These are phyloP conservation scores for Drosophila setifemur DNA, from an alignment of 1,140 invertebrate genomes.

Conservation along the genomic window DNA sequence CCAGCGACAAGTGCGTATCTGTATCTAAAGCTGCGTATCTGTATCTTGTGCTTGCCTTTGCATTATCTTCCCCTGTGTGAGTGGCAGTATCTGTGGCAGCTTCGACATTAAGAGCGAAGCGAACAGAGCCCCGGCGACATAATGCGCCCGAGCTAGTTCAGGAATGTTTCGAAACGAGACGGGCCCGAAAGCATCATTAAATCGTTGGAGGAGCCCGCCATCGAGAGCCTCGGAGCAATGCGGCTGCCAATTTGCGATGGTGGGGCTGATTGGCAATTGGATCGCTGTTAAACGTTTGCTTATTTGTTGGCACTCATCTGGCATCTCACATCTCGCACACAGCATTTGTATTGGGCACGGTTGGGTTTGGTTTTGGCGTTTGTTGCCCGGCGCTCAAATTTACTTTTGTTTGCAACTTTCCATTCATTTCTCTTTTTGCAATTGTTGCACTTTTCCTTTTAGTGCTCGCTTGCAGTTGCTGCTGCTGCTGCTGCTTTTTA, in stretches of 20 bases:
- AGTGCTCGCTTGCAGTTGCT: conserved; percentile 54
- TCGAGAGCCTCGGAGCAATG: conserved; percentile 28
- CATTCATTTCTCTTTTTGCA: conserved; percentile 70
- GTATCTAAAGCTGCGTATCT: conserved; percentile 25
- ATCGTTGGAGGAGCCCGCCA: conserved; percentile 10
- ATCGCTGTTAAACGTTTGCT: conserved; percentile 55
- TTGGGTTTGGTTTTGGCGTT: background rate
- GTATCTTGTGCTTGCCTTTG: background rate
- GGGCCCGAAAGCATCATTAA: conserved; percentile 37
- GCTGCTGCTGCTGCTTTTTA: conserved; percentile 51
- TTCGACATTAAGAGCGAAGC: background rate
- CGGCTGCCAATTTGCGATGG: conserved; percentile 36
- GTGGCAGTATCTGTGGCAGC: conserved; percentile 13
- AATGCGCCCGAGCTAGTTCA: conserved; percentile 28
- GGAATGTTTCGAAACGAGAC: conserved; percentile 49
- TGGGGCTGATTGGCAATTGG: conserved; percentile 22
- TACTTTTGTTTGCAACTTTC: conserved; percentile 75
- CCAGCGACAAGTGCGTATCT: conserved; percentile 67
- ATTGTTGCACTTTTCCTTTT: conserved; percentile 75
- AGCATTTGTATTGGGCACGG: conserved; percentile 40
- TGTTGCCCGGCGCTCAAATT: conserved; percentile 55
- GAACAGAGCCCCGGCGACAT: conserved; percentile 1
- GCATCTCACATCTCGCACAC: conserved; percentile 19
- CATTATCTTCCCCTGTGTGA: too few relatives aligned
- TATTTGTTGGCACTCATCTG: conserved; percentile 37